A percentile compares a stretch with the other conserved stretches of the same genome.
phyloP scores from a whole-genome alignment of 2,888 invertebrate species.

The Watsonalla cultraria region DNA sequence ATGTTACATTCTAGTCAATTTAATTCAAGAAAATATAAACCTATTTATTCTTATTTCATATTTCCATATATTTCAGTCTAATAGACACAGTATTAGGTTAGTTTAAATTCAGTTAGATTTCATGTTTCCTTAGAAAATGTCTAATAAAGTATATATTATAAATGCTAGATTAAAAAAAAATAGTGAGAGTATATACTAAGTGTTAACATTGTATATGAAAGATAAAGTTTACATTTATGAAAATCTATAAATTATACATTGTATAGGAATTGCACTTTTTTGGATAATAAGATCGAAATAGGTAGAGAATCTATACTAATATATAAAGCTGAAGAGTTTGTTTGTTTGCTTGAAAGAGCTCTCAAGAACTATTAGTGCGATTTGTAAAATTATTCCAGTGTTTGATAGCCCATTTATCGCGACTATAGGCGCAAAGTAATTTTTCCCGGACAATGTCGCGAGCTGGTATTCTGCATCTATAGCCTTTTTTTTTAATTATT shows the following conservation, averaged over 20 bases:
- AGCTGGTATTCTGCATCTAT: too few relatives aligned
- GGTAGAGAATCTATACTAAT: too few relatives aligned
- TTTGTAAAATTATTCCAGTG: too few relatives aligned
- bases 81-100: slow-evolving; percentile 23
- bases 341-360: too few relatives aligned
- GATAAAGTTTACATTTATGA: slow-evolving; percentile 27
- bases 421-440: too few relatives aligned
- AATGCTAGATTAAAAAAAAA: slow-evolving; percentile 24
- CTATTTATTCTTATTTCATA: slow-evolving; percentile 18
- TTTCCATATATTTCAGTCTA: slow-evolving; percentile 3
- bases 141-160: too few relatives aligned
- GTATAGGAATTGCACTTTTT: slow-evolving; percentile 44
- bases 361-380: too few relatives aligned
- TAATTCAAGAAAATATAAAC: slow-evolving; percentile 28
- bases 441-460: too few relatives aligned
- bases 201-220: slow-evolving; percentile 15
- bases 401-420: too few relatives aligned
- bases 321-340: too few relatives aligned
- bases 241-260: slow-evolving; percentile 28
- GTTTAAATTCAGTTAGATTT: not conserved
- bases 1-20: slow-evolving; percentile 65
- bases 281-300: slow-evolving; percentile 37
- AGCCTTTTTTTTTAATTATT: too few relatives aligned
- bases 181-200: slow-evolving; percentile 37
- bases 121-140: not conserved